Base-by-base conservation (phyloP, 92 coral and sea anemone genomes). In the Bergia sp. region DNA sequence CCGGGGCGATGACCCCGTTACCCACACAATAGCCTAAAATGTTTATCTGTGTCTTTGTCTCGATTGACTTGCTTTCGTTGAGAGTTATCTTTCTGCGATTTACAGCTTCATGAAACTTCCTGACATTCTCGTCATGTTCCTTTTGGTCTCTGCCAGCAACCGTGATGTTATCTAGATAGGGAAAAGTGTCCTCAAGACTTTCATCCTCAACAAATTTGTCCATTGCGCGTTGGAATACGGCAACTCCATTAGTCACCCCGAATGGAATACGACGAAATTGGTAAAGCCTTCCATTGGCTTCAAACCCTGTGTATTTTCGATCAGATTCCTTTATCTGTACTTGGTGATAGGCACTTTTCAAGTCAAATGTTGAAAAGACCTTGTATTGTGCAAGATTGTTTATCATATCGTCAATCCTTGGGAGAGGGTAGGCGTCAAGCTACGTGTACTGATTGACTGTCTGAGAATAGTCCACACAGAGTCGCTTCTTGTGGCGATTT, bases 231-330 rank as follows among this genome's bases (percentile, higher is more conserved):
- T 91, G 93, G 58, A 87, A 91, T 36, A 71, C 87, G 5, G 93
- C 91, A 37, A 91, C 88, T 2, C 94, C 89, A 66, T 92, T 84
- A 0, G 90, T 89, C 1, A 92, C 88, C n/a, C 94, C 94, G 80
- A 92, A 92, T 0, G 87, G 92, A 2, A 89, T 76, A 0, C 89
- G 77, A 8, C 86, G 29, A 65, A 91, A 91, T 29, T 91, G 94
- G 65, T 92, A 92, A 0, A 92, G 90, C 7, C 89, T 7, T 20
- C 81, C 85, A 16, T 88, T 88, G 20, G 91, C 91, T 82, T 91
- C 84, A 23, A 87, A 91, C 3, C 85, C 91, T 11, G 93, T 91
- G 57, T 84, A 91, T 16, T 89, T 82, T 39, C 73, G 72, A 36
- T 92, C 94, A n/a, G 45, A 47, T 15, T 84, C 87, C 66, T 73